phyloP scores from a whole-genome alignment of 2,888 invertebrate genomes.

The Eulithis testata region DNA sequence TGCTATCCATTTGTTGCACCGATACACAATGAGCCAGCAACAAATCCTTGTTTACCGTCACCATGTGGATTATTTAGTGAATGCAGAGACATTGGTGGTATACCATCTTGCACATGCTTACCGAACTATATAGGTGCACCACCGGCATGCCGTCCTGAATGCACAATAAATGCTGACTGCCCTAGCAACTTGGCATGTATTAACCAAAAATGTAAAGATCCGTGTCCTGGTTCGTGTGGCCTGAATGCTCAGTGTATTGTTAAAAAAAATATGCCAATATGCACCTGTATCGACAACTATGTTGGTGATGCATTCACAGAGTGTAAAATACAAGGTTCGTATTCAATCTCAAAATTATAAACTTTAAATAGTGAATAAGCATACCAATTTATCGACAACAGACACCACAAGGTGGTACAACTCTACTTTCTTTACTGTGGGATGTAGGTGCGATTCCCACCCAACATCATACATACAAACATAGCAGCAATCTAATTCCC shows the following conservation, averaged over 20 bases:
- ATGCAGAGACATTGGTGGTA: conserved; percentile 85
- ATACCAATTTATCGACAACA: too few species aligned
- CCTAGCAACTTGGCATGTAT: conserved; percentile 90
- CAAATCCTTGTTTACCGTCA: conserved; percentile 85
- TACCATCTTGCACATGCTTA: conserved; percentile 87
- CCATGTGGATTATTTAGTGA: conserved; percentile 88
- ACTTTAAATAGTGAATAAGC: too few species aligned
- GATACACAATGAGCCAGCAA: conserved; percentile 54
- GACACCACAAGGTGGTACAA: too few species aligned
- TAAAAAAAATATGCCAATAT: conserved; percentile 89
- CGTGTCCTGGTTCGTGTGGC: conserved; percentile 93
- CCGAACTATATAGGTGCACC: conserved; percentile 88
- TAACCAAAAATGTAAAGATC: conserved; percentile 89
- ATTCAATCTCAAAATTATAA: too few species aligned
- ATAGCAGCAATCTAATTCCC: too few species aligned
- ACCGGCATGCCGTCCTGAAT: conserved; percentile 88
- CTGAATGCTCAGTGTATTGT: conserved; percentile 86
- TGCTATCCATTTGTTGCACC: conserved; percentile 72
- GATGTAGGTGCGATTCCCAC: too few species aligned
- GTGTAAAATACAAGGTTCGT: conserved; percentile 83
- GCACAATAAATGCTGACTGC: conserved; percentile 90
- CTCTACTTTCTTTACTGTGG: too few species aligned
- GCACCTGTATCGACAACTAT: conserved; percentile 88
- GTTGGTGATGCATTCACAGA: conserved; percentile 90
- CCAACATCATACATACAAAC: too few species aligned